Percentiles rank a stretch among this genome's conserved stretches.
Conservation (phyloP, 53 echinoderm and acorn worm species). For the Henricia sp. region DNA sequence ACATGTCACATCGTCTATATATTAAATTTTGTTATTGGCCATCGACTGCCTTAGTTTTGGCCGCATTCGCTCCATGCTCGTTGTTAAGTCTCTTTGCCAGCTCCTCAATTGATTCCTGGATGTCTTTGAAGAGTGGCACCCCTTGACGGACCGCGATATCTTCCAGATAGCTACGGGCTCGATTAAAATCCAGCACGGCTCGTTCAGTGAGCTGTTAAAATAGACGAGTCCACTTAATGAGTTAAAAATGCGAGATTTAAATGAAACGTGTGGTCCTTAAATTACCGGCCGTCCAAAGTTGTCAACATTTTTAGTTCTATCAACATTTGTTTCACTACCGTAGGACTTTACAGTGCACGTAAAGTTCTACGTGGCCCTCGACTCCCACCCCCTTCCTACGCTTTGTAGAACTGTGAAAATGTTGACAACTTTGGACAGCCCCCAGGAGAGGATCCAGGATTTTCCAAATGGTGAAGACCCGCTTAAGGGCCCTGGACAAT, state of each 20-base stretch:
- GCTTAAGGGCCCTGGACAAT: too few species aligned
- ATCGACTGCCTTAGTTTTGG: neutral
- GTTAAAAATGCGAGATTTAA: neutral
- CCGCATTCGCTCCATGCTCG: neutral
- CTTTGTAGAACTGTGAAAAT: too few species aligned
- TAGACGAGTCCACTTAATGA: neutral
- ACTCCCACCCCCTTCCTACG: too few species aligned
- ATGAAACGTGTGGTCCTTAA: neutral
- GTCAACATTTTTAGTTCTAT: too few species aligned
- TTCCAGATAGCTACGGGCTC: conserved; percentile 88
- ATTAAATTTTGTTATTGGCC: too few species aligned
- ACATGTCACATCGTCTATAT: too few species aligned
- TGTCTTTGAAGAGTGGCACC: conserved; percentile 80
- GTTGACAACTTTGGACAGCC: too few species aligned
- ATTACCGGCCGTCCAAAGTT: neutral
- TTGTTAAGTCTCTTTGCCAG: conserved; percentile 70
- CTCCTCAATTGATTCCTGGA: conserved; percentile 70
- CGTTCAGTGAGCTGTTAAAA: conserved; percentile 74
- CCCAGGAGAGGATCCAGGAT: too few species aligned
- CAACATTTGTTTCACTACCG: neutral
- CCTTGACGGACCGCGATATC: conserved; percentile 86
- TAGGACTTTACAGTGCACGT: too few species aligned
- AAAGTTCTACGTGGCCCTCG: too few species aligned
- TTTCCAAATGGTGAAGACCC: too few species aligned
- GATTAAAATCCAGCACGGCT: conserved; percentile 89